Conservation (phyloP, 1,140 invertebrate species). For the Apis mellifera region DNA sequence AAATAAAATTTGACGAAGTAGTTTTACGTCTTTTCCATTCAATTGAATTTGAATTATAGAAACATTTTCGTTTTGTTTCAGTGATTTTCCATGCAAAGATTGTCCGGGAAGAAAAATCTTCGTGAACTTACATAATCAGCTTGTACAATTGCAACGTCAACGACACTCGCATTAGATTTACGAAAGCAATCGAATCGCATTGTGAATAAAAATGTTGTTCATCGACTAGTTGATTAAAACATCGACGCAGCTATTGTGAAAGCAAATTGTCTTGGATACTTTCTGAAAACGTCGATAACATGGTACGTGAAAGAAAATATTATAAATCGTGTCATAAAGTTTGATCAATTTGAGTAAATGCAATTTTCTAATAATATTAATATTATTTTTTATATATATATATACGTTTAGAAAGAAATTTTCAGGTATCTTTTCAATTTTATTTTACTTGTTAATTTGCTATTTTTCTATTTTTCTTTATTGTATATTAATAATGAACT, state of each 20-base stretch:
- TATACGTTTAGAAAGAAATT: background rate
- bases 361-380: background rate
- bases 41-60: slow-evolving; percentile 9
- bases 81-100: background rate
- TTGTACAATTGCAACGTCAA: slow-evolving; percentile 28
- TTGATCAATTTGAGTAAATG: background rate
- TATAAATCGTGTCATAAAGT: background rate
- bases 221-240: background rate
- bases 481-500: background rate
- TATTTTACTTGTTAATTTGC: background rate
- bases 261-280: background rate
- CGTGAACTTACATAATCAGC: slow-evolving; percentile 13
- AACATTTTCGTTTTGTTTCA: slow-evolving; percentile 21
- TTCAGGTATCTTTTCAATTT: background rate
- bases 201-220: background rate
- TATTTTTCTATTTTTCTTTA: background rate
- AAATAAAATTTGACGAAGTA: background rate
- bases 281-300: background rate
- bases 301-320: background rate
- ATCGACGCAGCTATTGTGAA: background rate
- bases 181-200: background rate
- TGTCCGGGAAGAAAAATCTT: slow-evolving; percentile 1
- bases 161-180: background rate
- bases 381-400: background rate
- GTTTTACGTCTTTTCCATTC: background rate